Conservation (phyloP, 2,113 vertebrate genomes). For the Chaetodon auriga region DNA sequence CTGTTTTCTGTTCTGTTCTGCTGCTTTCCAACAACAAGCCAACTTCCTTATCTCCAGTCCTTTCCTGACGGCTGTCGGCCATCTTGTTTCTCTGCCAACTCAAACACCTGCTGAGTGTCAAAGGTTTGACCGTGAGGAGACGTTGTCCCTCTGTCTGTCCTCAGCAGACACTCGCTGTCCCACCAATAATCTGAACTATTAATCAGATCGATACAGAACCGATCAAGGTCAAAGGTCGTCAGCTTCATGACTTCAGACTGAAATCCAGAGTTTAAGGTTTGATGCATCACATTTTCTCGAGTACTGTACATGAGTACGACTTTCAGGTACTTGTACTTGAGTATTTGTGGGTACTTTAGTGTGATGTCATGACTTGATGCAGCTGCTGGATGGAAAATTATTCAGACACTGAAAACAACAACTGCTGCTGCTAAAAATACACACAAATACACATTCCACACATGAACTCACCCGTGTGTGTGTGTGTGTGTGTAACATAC, state of each 20-base stretch:
- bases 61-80: not conserved
- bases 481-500: not conserved
- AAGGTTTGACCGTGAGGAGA: too few relatives aligned
- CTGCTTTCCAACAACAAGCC: not conserved
- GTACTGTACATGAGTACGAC: too few relatives aligned
- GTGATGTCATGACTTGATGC: conserved; percentile 6
- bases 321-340: not conserved
- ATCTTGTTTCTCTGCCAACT: not conserved
- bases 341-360: not conserved
- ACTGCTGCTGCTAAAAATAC: conserved; percentile 70
- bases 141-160: too few relatives aligned
- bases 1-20: not conserved
- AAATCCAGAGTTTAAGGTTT: too few relatives aligned
- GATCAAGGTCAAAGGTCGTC: too few relatives aligned
- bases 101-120: not conserved
- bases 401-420: conserved; percentile 48
- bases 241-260: too few relatives aligned
- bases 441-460: conserved; percentile 51
- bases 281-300: not conserved
- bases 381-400: conserved; percentile 70
- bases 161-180: too few relatives aligned
- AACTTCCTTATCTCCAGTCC: not conserved
- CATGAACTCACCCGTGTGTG: not conserved
- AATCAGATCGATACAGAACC: too few relatives aligned
- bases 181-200: too few relatives aligned